A percentile compares a stretch with the other conserved stretches of the same genome.
These are phyloP conservation scores for Eupelmus urozonus DNA, from an alignment of 2,888 invertebrate genomes.

Conservation along the genomic window DNA sequence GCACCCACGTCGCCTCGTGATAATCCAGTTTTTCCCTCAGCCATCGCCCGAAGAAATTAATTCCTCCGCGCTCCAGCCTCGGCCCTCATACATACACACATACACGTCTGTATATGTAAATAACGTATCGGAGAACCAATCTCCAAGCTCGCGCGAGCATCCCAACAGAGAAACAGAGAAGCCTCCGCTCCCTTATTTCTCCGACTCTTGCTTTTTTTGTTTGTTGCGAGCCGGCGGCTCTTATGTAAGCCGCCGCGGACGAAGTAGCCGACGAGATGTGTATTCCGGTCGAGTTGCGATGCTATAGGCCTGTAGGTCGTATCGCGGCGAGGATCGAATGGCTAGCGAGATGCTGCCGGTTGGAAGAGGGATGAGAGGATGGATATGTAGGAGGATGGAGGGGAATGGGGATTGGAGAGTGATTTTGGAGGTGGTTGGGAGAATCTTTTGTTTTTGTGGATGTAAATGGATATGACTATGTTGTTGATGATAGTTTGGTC, in stretches of 20 bases:
- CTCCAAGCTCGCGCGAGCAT: background rate
- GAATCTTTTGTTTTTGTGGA: too few species aligned
- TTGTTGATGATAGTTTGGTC: too few species aligned
- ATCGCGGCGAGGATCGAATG: slow-evolving; percentile 74
- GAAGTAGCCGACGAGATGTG: slow-evolving; percentile 51
- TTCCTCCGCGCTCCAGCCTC: too few species aligned
- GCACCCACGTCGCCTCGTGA: background rate
- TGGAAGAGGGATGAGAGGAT: background rate
- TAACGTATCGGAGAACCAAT: background rate
- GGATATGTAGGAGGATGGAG: background rate
- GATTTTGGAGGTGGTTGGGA: too few species aligned
- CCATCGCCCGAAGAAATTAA: slow-evolving; percentile 16
- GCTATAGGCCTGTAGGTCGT: slow-evolving; percentile 66
- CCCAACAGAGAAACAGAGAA: slow-evolving; percentile 21
- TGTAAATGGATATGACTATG: too few species aligned
- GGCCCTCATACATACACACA: background rate
- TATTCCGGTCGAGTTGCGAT: slow-evolving; percentile 74
- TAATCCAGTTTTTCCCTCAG: slow-evolving; percentile 30
- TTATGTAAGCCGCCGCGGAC: slow-evolving; percentile 45
- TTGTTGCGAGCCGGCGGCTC: slow-evolving; percentile 10
- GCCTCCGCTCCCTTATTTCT: background rate
- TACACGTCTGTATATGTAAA: background rate
- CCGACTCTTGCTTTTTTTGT: slow-evolving; percentile 49
- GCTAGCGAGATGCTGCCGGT: slow-evolving; percentile 43
- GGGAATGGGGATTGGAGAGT: background rate